Base-by-base conservation (phyloP, 2,888 invertebrate species). In the Coelogynopora nodosa region DNA sequence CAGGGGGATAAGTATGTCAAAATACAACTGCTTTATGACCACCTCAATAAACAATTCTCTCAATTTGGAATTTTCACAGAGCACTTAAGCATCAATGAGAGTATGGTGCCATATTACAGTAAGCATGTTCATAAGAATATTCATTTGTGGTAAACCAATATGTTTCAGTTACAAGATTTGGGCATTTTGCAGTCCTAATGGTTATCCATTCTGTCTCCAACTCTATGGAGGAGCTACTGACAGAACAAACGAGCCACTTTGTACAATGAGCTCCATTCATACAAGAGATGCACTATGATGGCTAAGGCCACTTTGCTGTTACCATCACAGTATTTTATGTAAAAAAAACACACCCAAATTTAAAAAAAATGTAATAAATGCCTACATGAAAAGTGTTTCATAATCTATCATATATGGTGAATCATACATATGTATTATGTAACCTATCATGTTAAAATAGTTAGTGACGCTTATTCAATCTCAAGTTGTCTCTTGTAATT, bases 131-230 rank as follows among this genome's bases (percentile, higher is more conserved):
- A 49, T n/a, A 49, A 10, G 49, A 49, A 49, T 49, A 23, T 74
- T 74, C 23, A 74, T 74, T 74, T 26, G 23, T 74, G 74, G 23
- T n/a, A 74, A 74, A 23, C 5, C 5, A n/a, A 23, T 23, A 74
- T 74, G 74, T 26, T 74, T 74, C 27, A 26, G 74, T 26, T 23
- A 74, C 23, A 74, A 74, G 18, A 23, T 74, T 74, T 13, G 23
- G 5, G 74, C 74, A 5, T 74, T 74, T n/a, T 74, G 5, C 23
- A 74, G 18, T 74, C 27, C 74, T 74, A 26, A 74, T 74, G 74
- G 74, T 74, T 74, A 74, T 74, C 74, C 74, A 74, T 74, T 74
- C 74, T 74, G 74, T 74, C 74, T 74, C 49, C 49, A 74, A 74
- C 74, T 74, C 27, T 74, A 74, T 23, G 23, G 74, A 74, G 27